Conservation (phyloP, 2,888 invertebrate species). For the Villa cingulata region DNA sequence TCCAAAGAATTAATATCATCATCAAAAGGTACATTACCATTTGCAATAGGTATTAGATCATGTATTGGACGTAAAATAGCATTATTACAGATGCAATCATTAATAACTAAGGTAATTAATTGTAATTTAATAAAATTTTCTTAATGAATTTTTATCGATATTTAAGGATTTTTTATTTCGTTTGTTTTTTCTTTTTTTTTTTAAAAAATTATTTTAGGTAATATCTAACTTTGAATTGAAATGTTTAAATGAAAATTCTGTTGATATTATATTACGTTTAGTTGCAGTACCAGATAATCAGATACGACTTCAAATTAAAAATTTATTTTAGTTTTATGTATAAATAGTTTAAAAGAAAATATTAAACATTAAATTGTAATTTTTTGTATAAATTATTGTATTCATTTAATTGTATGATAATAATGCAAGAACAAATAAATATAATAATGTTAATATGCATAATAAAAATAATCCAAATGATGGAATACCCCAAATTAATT, state of each 20-base stretch:
- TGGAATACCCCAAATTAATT: slow-evolving; percentile 24
- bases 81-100: slow-evolving; percentile 55
- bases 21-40: slow-evolving; percentile 61
- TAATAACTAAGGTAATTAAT: slow-evolving; percentile 47
- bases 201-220: slow-evolving; percentile 31
- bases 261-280: slow-evolving; percentile 45
- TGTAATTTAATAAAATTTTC: no score
- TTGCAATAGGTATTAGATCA: slow-evolving; percentile 67
- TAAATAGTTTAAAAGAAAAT: no score
- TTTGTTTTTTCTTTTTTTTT: no score
- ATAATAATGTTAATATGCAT: slow-evolving; percentile 18
- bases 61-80: slow-evolving; percentile 75
- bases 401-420: slow-evolving; percentile 19
- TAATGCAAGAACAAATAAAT: slow-evolving; percentile 25
- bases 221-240: slow-evolving; percentile 40
- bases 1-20: not conserved
- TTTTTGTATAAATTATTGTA: no score
- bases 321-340: not conserved
- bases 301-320: not conserved
- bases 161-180: no score
- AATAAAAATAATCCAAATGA: slow-evolving; percentile 24
- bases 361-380: no score
- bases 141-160: no score
- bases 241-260: slow-evolving; percentile 38
- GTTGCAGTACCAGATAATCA: slow-evolving; percentile 41